A percentile compares a stretch with the other conserved stretches of the same genome.
Evolutionary conservation across 2,113 vertebrate genomes (phyloP).

Genomic region (Hucho hucho): DNA sequence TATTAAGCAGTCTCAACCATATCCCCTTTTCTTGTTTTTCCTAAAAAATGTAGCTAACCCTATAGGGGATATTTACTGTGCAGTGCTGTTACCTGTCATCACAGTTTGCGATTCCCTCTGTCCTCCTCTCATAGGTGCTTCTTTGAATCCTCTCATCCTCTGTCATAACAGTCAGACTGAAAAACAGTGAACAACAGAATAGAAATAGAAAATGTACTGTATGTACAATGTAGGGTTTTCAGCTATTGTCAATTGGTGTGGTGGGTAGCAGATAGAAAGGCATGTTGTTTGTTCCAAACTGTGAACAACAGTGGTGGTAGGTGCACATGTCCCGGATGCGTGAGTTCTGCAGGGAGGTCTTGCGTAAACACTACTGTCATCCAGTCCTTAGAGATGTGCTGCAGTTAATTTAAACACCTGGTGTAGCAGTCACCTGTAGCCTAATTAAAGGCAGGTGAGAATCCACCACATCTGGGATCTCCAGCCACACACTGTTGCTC

Average conservation of each 20-base stretch:
- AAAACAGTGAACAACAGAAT: background rate
- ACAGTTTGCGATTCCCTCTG: slow-evolving; percentile 52
- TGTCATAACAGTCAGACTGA: slow-evolving; percentile 66
- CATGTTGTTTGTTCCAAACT: slow-evolving; percentile 15
- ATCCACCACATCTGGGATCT: slow-evolving; percentile 38
- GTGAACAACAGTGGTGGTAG: too few species aligned
- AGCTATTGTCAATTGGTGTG: background rate
- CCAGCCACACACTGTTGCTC: slow-evolving; percentile 8
- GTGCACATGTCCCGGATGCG: too few species aligned
- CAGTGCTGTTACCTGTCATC: slow-evolving; percentile 60
- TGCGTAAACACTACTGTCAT: slow-evolving; percentile 35
- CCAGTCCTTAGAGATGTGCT: slow-evolving; percentile 51
- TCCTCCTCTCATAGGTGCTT: slow-evolving; percentile 49
- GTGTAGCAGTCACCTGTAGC: slow-evolving; percentile 53
- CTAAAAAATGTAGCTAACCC: too few species aligned
- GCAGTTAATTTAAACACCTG: slow-evolving; percentile 28
- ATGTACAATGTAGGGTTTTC: background rate
- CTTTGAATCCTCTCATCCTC: slow-evolving; percentile 69
- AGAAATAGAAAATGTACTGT: background rate
- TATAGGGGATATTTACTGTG: too few species aligned
- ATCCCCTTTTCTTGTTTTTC: too few species aligned
- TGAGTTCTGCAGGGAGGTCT: background rate
- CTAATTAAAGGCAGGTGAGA: slow-evolving; percentile 63
- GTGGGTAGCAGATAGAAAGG: background rate
- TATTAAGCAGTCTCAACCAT: too few species aligned